phyloP scores from a whole-genome alignment of 2,888 invertebrate species.

The Ennomos fuscantarius region DNA sequence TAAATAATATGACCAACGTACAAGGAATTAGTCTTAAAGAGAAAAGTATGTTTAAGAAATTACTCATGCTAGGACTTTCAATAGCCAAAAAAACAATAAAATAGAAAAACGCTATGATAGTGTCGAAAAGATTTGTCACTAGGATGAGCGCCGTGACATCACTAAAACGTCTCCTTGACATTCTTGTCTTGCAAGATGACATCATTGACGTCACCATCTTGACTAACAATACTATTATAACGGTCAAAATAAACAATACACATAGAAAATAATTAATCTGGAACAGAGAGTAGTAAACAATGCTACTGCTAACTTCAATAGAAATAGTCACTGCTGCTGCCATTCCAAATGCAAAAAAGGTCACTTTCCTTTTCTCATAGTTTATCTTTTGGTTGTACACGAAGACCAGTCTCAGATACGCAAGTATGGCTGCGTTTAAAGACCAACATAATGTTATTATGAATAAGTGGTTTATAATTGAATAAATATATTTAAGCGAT shows the following conservation, averaged over 20 bases:
- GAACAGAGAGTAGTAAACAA: neutral
- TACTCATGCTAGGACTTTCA: too few species aligned
- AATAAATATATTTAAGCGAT: neutral
- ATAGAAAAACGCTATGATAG: neutral
- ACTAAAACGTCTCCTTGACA: neutral
- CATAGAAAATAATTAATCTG: too few species aligned
- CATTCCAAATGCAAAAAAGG: neutral
- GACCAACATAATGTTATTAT: constrained; percentile 8
- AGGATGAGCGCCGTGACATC: neutral
- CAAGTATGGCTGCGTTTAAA: constrained; percentile 2
- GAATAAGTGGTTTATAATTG: neutral
- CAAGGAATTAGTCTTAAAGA: neutral
- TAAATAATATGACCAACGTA: neutral
- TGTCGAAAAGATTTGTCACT: constrained; percentile 3
- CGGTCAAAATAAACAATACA: neutral
- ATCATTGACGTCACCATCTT: constrained; percentile 7
- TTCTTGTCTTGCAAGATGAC: constrained; percentile 2
- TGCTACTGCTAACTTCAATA: neutral
- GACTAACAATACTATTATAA: neutral
- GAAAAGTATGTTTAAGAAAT: neutral
- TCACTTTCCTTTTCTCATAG: constrained; percentile 8
- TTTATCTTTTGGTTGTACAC: constrained; percentile 9
- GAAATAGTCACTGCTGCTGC: neutral
- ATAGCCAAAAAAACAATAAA: too few species aligned
- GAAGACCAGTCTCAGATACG: constrained; percentile 13